phyloP scores from a whole-genome alignment of 2,113 vertebrate species.

The Gavia stellata region DNA sequence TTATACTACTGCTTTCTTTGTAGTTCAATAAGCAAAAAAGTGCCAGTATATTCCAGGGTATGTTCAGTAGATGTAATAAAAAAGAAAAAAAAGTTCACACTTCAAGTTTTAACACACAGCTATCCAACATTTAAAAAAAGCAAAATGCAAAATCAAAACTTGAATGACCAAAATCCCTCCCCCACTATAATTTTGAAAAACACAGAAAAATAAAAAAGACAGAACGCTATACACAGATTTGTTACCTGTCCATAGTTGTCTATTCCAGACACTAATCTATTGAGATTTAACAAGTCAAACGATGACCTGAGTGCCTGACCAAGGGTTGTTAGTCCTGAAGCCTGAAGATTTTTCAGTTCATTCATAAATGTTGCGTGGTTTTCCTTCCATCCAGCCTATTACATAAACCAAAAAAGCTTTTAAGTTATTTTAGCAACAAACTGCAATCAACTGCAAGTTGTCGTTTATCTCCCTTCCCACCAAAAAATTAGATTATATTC shows the following conservation, averaged over 20 bases:
- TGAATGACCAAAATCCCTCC: not conserved
- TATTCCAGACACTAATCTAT: conserved; percentile 97
- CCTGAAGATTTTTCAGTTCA: conserved; percentile 97
- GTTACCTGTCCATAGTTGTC: conserved; percentile 99
- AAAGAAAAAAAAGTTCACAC: not conserved
- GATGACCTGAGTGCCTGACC: conserved; percentile 93
- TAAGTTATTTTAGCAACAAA: not conserved
- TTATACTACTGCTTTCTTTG: not conserved
- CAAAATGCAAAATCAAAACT: not conserved
- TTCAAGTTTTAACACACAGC: not conserved
- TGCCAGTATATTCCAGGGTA: not conserved
- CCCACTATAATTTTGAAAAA: not conserved
- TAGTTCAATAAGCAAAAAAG: not conserved
- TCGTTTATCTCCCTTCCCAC: not conserved
- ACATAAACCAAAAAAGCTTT: not conserved
- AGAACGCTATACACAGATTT: not conserved
- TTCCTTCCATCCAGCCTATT: conserved; percentile 96
- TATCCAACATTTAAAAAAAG: not conserved
- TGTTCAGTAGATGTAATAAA: not conserved
- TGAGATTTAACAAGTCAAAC: conserved; percentile 97
- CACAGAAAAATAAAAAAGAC: not conserved
- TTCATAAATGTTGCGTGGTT: conserved; percentile 98
- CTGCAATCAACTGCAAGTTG: not conserved
- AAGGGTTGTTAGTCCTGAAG: conserved; percentile 91
- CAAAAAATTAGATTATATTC: not conserved